Evolutionary conservation across 1,140 invertebrate genomes (phyloP).

Genomic region (Globodera rostochiensis): DNA sequence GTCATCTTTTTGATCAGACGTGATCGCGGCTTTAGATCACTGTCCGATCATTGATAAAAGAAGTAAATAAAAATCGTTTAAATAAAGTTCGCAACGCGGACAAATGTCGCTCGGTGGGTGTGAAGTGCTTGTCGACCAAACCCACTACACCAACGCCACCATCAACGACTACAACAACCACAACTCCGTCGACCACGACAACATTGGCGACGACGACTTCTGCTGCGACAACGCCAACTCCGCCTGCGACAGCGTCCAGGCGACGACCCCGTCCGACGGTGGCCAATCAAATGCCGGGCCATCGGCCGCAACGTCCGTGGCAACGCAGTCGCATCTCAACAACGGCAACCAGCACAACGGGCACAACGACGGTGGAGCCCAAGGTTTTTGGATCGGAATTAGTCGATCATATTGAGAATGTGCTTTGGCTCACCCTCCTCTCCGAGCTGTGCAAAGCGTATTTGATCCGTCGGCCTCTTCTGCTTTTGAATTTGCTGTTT

Average conservation of each 20-base stretch:
- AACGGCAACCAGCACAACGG: slow-evolving; percentile 11
- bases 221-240: slow-evolving; percentile 29
- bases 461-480: no score
- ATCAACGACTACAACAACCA: slow-evolving; percentile 33
- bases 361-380: not conserved
- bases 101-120: slow-evolving; percentile 48
- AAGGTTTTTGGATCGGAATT: no score
- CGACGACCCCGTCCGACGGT: slow-evolving; percentile 20
- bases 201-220: slow-evolving; percentile 34
- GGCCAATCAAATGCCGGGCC: slow-evolving; percentile 27
- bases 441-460: no score
- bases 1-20: no score
- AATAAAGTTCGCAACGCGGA: slow-evolving; percentile 45
- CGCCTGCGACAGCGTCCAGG: not conserved
- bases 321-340: slow-evolving; percentile 17
- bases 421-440: no score
- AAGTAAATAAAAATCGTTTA: slow-evolving; percentile 2
- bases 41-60: no score
- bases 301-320: slow-evolving; percentile 30
- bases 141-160: slow-evolving; percentile 37
- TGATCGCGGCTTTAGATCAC: no score
- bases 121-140: slow-evolving; percentile 44
- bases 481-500: not conserved
- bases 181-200: slow-evolving; percentile 34
- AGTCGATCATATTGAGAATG: no score